Base-by-base conservation (phyloP, 2,797 vertebrate species). In the Rhynchotus rufescens region DNA sequence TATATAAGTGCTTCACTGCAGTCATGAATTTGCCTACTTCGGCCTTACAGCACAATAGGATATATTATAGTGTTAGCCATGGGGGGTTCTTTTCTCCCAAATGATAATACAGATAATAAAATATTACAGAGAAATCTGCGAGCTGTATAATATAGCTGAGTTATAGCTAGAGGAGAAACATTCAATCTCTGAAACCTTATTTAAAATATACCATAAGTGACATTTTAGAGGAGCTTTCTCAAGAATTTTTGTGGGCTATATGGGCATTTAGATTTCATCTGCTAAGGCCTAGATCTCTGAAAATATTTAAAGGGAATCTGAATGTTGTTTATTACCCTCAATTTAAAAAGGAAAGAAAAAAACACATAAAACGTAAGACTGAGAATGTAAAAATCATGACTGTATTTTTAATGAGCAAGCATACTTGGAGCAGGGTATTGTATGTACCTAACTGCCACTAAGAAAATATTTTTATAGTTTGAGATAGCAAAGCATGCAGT, bases 291-390 rank as follows among this genome's bases (percentile, higher is more conserved):
- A 65, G 65, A 40, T 36, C 21, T 36, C 69, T 61, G 32, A 86
- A 84, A 84, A 67, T 25, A 23, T 88, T 74, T 52, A 56, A 40
- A 67, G 4, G 22, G 14, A 40, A 82, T 10, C 21, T 66, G 7
- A 10, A 10, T 26, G 13, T 19, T 71, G 47, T 84, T 60, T 56
- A 74, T 17, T 4, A 66, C 5, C 20, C 80, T 56, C 4, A 2
- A 56, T 66, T 79, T 84, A n/a, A 81, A 86, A 86, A 86, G 54
- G 11, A 69, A 14, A 81, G 81, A 69, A 8, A 62, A 84, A 49
- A 10, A 47, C 3, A 65, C 17, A 44, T 22, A 56, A 80, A 83
- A 4, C 4, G 57, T 28, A 1, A 88, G 72, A 54, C 22, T 1
- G 7, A 10, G 4, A 3, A 66, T 81, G 34, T 66, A 34, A 54